Conservation (phyloP, 2,797 vertebrate genomes). For the Saxicola maurus region DNA sequence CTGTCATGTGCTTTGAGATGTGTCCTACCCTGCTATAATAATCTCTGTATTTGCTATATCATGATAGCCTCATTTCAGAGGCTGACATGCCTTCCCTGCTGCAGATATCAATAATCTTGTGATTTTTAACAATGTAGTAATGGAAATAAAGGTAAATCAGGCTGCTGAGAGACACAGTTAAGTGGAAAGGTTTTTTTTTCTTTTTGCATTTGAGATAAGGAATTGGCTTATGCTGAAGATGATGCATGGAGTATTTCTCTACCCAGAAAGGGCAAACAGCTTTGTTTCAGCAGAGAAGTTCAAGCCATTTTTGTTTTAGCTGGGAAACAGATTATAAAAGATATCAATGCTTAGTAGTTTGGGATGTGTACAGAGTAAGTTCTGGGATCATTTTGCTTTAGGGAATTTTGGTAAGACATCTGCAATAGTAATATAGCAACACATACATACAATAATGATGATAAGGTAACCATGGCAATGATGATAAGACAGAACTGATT, state of each 20-base stretch:
- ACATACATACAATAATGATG: background rate
- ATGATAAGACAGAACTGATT: slow-evolving; percentile 5
- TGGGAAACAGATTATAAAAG: background rate
- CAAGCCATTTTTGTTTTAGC: background rate
- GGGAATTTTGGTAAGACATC: slow-evolving; percentile 1
- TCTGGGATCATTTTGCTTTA: background rate
- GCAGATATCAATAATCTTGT: background rate
- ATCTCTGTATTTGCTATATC: background rate
- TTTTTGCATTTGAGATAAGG: background rate
- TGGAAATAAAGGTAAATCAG: background rate
- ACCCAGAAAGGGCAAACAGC: background rate
- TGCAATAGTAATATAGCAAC: background rate
- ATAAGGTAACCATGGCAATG: slow-evolving; percentile 49
- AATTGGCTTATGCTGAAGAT: background rate
- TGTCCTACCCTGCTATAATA: background rate
- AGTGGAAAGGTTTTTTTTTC: fast-evolving
- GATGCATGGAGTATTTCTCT: background rate
- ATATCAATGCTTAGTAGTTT: background rate
- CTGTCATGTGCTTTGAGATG: background rate
- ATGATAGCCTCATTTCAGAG: background rate
- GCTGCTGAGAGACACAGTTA: background rate
- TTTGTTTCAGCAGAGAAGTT: background rate
- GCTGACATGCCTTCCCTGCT: background rate
- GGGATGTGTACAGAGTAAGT: background rate
- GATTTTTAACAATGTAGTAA: background rate